Conservation (phyloP, 1,140 invertebrate species). For the Drosophila nigromelanica region DNA sequence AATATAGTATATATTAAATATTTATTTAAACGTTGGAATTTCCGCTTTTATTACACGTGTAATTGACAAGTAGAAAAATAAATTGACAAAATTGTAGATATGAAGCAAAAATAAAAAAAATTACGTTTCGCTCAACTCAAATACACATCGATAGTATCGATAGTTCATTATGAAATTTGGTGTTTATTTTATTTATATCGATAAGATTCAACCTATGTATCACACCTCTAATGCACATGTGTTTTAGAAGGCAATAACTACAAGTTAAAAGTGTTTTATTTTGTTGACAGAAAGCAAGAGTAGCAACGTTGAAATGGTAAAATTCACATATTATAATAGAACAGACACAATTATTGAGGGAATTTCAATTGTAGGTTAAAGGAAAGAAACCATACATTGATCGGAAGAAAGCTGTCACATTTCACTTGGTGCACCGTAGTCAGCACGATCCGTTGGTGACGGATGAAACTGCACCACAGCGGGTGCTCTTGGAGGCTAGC, state of each 20-base stretch:
- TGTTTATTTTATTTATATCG: background rate
- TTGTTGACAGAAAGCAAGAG: background rate
- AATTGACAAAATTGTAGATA: too few species aligned
- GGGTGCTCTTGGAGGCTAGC: conserved; percentile 88
- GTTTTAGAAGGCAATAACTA: conserved; percentile 21
- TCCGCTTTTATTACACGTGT: too few species aligned
- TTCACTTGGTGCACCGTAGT: conserved; percentile 95
- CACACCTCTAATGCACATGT: conserved; percentile 44
- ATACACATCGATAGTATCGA: background rate
- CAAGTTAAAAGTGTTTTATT: background rate
- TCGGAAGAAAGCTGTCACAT: conserved; percentile 95
- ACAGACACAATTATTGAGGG: background rate
- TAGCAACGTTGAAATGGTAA: conserved; percentile 31
- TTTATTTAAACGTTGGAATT: background rate
- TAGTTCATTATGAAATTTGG: background rate
- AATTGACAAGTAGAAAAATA: too few species aligned
- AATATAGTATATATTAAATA: too few species aligned
- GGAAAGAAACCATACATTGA: conserved; percentile 95
- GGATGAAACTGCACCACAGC: conserved; percentile 94
- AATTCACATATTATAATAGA: background rate
- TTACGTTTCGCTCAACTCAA: background rate
- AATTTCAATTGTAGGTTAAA: conserved; percentile 86
- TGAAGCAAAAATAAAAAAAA: too few species aligned
- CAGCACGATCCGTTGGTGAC: conserved; percentile 95
- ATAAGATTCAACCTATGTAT: background rate